phyloP scores from a whole-genome alignment of 2,797 vertebrate genomes.

The Rhinella marina region DNA sequence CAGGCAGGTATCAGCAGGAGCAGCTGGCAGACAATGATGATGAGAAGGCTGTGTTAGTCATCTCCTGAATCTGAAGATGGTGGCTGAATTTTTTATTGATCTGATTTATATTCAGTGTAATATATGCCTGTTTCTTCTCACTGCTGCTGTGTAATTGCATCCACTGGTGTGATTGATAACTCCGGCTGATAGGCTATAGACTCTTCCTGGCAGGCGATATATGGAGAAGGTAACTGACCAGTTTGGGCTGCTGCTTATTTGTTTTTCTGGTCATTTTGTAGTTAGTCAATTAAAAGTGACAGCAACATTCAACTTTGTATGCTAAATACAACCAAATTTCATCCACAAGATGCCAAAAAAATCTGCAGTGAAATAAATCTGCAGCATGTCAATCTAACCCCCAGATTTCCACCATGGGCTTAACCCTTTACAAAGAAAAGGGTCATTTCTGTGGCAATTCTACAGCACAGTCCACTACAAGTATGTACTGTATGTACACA shows the following conservation, averaged over 20 bases:
- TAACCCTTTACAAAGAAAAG: no score
- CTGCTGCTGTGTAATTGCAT: conserved; percentile 9
- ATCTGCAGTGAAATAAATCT: no score
- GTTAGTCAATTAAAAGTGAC: background rate
- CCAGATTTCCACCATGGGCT: no score
- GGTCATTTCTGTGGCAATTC: no score
- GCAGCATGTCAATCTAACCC: no score
- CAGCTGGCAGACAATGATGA: conserved; percentile 20
- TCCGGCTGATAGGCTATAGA: background rate
- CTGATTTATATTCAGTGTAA: background rate
- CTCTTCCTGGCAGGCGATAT: background rate
- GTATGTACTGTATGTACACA: no score
- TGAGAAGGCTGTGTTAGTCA: conserved; percentile 13
- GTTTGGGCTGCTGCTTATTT: background rate
- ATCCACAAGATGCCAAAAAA: no score
- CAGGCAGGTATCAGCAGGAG: conserved; percentile 19
- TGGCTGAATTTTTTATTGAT: conserved; percentile 1
- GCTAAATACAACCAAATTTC: no score
- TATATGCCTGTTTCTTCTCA: background rate
- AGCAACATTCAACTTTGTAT: background rate
- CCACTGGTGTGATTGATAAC: background rate
- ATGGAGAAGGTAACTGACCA: background rate
- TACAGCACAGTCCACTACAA: no score
- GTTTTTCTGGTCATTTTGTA: background rate
- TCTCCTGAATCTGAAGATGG: conserved; percentile 15